These are phyloP conservation scores for Oplegnathus fasciatus DNA, from an alignment of 2,113 vertebrate genomes.

Conservation along the genomic window DNA sequence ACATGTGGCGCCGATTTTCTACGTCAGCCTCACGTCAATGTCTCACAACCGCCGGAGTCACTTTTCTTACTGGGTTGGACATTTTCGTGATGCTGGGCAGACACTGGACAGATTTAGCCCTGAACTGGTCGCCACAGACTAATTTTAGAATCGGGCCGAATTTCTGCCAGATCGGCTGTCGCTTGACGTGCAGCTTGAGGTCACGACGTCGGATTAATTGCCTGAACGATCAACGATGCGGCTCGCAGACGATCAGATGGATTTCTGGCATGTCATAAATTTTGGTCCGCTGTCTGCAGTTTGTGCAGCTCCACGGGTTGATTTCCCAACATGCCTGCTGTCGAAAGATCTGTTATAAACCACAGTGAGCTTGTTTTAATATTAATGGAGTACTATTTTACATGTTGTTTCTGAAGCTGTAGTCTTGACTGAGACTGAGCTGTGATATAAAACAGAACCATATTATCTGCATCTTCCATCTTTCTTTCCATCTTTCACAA, in stretches of 20 bases:
- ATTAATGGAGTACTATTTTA: not conserved
- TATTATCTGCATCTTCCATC: not conserved
- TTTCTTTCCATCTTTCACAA: not conserved
- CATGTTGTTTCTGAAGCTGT: not conserved
- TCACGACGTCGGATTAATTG: not conserved
- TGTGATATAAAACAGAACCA: not conserved
- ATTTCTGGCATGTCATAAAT: not conserved
- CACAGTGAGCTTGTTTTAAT: not conserved
- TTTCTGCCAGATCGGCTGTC: not conserved
- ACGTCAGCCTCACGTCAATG: not conserved
- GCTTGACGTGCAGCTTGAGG: not conserved
- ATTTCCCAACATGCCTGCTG: not conserved
- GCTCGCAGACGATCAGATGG: not conserved
- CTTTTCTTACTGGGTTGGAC: not conserved
- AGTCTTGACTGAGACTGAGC: not conserved
- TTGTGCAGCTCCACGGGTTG: not conserved
- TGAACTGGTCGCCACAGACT: no score
- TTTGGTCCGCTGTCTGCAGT: not conserved
- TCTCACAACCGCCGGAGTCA: not conserved
- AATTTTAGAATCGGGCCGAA: not conserved
- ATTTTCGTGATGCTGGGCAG: not conserved
- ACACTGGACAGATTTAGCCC: not conserved
- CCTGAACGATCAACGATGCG: not conserved
- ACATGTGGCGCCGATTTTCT: not conserved
- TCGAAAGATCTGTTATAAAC: not conserved